phyloP scores from a whole-genome alignment of 2,888 invertebrate genomes.

The Scaptomyza cyrtandrae region DNA sequence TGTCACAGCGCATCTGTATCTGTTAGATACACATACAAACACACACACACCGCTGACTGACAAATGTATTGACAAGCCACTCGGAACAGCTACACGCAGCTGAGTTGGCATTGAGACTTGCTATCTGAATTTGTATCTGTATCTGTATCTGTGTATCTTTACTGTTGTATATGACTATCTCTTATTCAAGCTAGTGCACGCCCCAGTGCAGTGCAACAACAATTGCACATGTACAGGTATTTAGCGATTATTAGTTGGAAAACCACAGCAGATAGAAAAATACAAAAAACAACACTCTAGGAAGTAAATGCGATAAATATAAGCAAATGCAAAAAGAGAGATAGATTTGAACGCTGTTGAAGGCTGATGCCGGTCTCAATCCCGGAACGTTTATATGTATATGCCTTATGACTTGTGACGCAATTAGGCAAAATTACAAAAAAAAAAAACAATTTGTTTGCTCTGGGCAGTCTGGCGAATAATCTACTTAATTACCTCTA shows the following conservation, averaged over 20 bases:
- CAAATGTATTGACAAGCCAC: slow-evolving; percentile 74
- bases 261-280: slow-evolving; percentile 39
- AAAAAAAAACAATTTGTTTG: slow-evolving; percentile 40
- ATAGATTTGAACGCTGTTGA: slow-evolving; percentile 50
- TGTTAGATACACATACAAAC: slow-evolving; percentile 55
- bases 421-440: slow-evolving; percentile 51
- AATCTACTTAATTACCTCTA: slow-evolving; percentile 62
- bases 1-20: slow-evolving; percentile 56
- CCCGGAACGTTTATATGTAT: slow-evolving; percentile 14
- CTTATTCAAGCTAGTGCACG: slow-evolving; percentile 39
- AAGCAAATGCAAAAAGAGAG: slow-evolving; percentile 31
- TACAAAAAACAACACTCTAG: slow-evolving; percentile 43
- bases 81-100: slow-evolving; percentile 77
- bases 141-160: slow-evolving; percentile 20
- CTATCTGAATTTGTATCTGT: slow-evolving; percentile 30
- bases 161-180: slow-evolving; percentile 22
- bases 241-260: slow-evolving; percentile 74
- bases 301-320: slow-evolving; percentile 51
- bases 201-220: slow-evolving; percentile 51
- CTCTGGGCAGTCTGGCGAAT: slow-evolving; percentile 46
- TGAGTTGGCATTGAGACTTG: slow-evolving; percentile 73
- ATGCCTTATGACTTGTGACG: slow-evolving; percentile 60
- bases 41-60: slow-evolving; percentile 48
- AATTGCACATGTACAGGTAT: slow-evolving; percentile 66
- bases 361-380: slow-evolving; percentile 57